Evolutionary conservation across 2,888 invertebrate species (phyloP), one percentile per base, ranked within the genome.

Genomic region (Dynastes hyllus): DNA sequence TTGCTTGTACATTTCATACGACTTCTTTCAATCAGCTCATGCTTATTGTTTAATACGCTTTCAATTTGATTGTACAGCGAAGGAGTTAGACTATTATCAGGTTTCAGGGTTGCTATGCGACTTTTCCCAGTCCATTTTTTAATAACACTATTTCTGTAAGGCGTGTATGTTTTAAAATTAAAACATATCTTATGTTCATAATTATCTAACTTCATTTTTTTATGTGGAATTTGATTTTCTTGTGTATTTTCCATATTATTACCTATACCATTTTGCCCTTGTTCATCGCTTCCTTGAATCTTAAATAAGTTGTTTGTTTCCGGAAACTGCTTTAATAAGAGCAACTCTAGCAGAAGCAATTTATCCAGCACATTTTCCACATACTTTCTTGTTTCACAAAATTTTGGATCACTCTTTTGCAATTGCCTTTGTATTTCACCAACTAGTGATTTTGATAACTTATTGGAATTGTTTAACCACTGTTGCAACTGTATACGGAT

Each of bases 111-210:
- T n/a, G 58, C 91, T 11, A 96, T 89, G 82, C 95, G 92, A 0
- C 97, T 98, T 88, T 97, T 97, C 81, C 98, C 97, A 89, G 97
- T 95, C 98, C 98, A 98, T 88, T 97, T 97, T 84, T 96, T 94
- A 80, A 99, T 94, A 8, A 95, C 94, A 0, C 92, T 89, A 86
- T 98, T 94, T 87, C 97, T 93, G 85, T 94, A 96, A 6, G 91
- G 86, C 82, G 89, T 91, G 82, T 95, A 95, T 2, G 89, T 88
- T 82, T 92, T 89, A 85, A 95, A 93, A 61, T 91, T 89, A 8
- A 89, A 88, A 8, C 90, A 86, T 50, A 96, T 88, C 81, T 92
- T 89, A 67, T 88, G 87, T 83, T 93, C 92, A 85, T 92, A 94
- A 22, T 94, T 92, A 63, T 88, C 87, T 4, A 93, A 84, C 87